Base-by-base conservation (phyloP, 1,140 invertebrate species). In the Pseudomyrmex gracilis region DNA sequence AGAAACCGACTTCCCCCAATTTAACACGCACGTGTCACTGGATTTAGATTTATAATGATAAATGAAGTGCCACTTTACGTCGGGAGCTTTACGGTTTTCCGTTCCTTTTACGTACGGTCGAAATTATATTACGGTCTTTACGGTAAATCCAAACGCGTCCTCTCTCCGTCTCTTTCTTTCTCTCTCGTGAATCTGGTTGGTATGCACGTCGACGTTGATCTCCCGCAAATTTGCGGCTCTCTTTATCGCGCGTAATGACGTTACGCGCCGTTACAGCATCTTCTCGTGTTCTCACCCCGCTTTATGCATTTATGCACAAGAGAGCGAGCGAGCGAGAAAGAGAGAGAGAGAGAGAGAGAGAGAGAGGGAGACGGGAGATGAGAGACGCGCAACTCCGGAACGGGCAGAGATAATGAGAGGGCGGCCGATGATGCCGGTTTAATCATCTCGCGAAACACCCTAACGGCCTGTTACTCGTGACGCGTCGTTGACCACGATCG, bases 221-320 rank as follows among this genome's bases (percentile, higher is more conserved):
- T 51, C 78, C 77, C 24, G 64, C 24, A 90, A 90, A 90, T 90
- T 90, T 61, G 85, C 86, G 67, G 70, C 34, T 34, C 34, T 77
- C 89, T 80, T 73, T 90, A 86, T 87, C 77, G 73, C 10, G 63
- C 66, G 86, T 90, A 87, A 90, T 83, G 86, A 90, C 73, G 87
- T 89, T 89, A 88, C 83, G 84, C 86, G 84, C 86, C 74, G 87
- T 89, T 88, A 89, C 82, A 45, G 85, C 89, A 86, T 88, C 34
- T 34, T 64, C 86, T 86, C 80, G 73, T 90, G 86, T 90, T 90
- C 90, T 90, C 89, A 90, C 89, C 82, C 83, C 47, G 73, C 53
- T 90, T 89, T 90, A 90, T 90, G 86, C 89, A 88, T 90, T 71
- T 90, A 88, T 90, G 89, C 89, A 86, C 22, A 20, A 58, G 51